Base-by-base conservation (phyloP, 2,797 vertebrate genomes). In the Poecilia picta region DNA sequence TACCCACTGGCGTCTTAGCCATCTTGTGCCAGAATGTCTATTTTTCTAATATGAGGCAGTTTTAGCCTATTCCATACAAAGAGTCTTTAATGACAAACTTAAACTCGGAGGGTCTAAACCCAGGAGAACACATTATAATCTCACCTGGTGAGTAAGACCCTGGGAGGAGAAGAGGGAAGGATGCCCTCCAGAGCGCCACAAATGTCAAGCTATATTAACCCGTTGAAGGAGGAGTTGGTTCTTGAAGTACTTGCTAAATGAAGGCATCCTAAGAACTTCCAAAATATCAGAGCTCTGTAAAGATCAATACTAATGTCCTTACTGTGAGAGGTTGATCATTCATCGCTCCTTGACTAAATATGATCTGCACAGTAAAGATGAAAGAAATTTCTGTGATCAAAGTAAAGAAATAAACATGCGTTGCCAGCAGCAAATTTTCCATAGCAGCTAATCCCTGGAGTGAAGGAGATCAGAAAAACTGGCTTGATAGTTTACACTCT, bases 251-350 rank as follows among this genome's bases (percentile, higher is more conserved):
- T 46, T 47, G 73, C 91, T 90, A 84, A 81, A 88, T 92, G 74
- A 78, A n/a, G 23, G 78, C 79, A 81, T 88, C 46, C 28, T 41
- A 77, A 81, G 77, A 39, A 81, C 36, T 11, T 13, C 74, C 36
- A 18, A 71, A 82, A 74, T 77, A 82, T 75, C 62, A 84, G 62
- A 82, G 82, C 74, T 83, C 68, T 81, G 73, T 87, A 85, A 88
- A 90, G 83, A 89, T 83, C 46, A 64, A 86, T 87, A 76, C 92
- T 88, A 28, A 20, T 36, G 71, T 79, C 53, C 72, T 77, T 79
- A 55, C 39, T 55, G 39, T 46, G 79, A 88, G 79, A 66, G 85
- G 78, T 75, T 89, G 87, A 93, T 91, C 87, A 91, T 88, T 91
- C 81, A 86, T 82, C 83, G 79, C 72, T 86, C 57, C 77, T 72